Evolutionary conservation across 2,113 vertebrate species (phyloP).

Genomic region (Python bivittatus): DNA sequence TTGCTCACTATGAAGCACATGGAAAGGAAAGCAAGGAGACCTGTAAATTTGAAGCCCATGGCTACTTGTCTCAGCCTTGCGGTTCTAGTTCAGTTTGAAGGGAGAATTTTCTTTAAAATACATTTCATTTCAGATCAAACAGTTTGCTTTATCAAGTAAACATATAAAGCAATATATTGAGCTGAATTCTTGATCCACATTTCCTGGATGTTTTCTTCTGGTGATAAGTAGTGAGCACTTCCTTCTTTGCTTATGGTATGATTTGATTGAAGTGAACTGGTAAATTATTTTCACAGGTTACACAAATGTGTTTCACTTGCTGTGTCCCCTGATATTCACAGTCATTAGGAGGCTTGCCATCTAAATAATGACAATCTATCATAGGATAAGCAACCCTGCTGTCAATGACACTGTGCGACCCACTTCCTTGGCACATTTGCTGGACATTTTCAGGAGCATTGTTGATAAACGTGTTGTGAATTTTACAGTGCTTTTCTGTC

Average conservation of each 20-base stretch:
- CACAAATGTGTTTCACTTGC: accelerated
- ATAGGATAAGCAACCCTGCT: background rate
- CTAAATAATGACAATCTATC: background rate
- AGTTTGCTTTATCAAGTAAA: no score
- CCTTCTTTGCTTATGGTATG: accelerated
- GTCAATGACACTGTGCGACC: background rate
- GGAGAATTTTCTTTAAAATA: background rate
- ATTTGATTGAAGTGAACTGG: background rate
- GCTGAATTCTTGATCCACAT: background rate
- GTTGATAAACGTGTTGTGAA: background rate
- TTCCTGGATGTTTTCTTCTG: background rate
- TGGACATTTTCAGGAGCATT: accelerated
- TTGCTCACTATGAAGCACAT: background rate
- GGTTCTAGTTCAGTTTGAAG: background rate
- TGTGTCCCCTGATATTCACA: background rate
- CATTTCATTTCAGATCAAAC: background rate
- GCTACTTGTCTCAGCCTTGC: background rate
- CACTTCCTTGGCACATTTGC: background rate
- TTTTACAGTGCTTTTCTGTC: background rate
- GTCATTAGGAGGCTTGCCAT: background rate
- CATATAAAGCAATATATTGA: background rate
- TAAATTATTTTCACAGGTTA: background rate
- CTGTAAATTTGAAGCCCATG: background rate
- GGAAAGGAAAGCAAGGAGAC: no score
- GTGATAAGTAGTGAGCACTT: background rate